Base-by-base conservation (phyloP, 2,113 vertebrate species). In the Aramus guarauna region DNA sequence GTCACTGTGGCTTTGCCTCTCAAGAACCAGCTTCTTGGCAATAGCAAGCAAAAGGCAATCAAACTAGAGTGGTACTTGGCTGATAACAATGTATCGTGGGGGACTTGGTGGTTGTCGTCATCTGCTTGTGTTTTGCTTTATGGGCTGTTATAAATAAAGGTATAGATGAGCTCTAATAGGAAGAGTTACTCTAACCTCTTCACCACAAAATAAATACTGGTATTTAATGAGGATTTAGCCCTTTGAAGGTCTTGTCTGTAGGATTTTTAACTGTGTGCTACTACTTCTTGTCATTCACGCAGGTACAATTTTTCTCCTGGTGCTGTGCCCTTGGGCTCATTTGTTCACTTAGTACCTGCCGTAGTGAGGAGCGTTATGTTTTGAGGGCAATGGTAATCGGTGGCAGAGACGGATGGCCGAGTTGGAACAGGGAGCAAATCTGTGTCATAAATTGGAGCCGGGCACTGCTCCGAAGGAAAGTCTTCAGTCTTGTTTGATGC, bases 331-430 rank as follows among this genome's bases (percentile, higher is more conserved):
- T 88, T 92, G 58, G 60, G 75, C 66, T 90, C 27, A 1, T 82
- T 60, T 48, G 29, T 48, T 64, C 48, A 7, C 48, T 0, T 8
- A 29, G 36, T 39, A 34, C 53, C 43, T 2, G 2, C 52, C 0
- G 0, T 64, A 58, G 79, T 83, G 52, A 73, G 82, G 30, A 75
- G 53, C 0, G 0, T 56, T 71, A 18, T 3, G 8, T 71, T 93
- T 62, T n/a, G 47, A 34, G 74, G 56, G 43, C 1, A 9, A 5
- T 32, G 60, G 29, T 1, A 14, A 41, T 60, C 3, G 1, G 19
- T 73, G 48, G 15, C 58, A 66, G 45, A 56, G 92, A 55, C 55
- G 56, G 69, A 84, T 92, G 73, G 72, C 85, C 21, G 8, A 69
- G 79, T n/a, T 88, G 92, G 88, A 88, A 88, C 30, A 52, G n/a